Conservation (phyloP, 2,113 vertebrate species). For the Oreochromis aureus region DNA sequence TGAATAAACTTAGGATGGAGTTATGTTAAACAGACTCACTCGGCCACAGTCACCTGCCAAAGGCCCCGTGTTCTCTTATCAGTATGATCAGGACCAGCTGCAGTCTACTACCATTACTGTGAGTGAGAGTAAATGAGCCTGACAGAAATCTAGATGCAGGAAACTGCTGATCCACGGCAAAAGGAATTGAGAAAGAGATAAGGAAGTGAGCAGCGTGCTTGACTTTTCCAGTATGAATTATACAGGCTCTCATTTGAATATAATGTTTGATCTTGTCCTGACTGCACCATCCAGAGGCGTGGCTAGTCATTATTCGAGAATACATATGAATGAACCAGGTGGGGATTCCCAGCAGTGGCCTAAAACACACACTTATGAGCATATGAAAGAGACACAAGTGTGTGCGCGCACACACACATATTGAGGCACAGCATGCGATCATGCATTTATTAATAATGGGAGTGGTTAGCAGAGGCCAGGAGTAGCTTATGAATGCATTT, state of each 20-base stretch:
- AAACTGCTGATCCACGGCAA: neutral
- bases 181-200: constrained; percentile 1
- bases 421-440: constrained; percentile 47
- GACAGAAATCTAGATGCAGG: neutral
- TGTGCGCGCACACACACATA: neutral
- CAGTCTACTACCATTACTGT: neutral
- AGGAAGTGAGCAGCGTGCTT: constrained; percentile 15
- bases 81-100: neutral
- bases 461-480: constrained; percentile 47
- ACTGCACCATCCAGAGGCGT: constrained; percentile 45
- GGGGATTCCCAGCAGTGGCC: constrained; percentile 25
- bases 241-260: constrained; percentile 52
- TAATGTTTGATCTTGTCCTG: constrained; percentile 62
- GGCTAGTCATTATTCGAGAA: constrained; percentile 54
- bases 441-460: constrained; percentile 72
- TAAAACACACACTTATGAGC: constrained; percentile 55
- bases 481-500: constrained; percentile 63
- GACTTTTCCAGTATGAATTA: constrained; percentile 46
- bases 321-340: constrained; percentile 67
- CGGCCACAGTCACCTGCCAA: neutral
- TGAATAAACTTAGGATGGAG: neutral
- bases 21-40: constrained; percentile 5
- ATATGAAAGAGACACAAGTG: constrained; percentile 51
- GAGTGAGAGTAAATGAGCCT: neutral
- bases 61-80: neutral